Evolutionary conservation across 2,888 invertebrate species (phyloP).

Genomic region (Philaethria dido): DNA sequence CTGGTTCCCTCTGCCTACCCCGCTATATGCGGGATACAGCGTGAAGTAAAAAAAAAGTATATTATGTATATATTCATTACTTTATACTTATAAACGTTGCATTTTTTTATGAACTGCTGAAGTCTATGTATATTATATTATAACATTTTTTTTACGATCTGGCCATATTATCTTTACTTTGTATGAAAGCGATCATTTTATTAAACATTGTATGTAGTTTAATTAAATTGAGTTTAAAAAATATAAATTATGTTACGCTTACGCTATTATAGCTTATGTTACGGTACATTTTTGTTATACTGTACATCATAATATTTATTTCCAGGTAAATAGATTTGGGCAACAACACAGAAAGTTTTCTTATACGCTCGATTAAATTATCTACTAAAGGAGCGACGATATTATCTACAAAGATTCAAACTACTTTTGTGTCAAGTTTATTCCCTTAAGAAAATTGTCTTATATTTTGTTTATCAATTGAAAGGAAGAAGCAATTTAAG

Average conservation of each 20-base stretch:
- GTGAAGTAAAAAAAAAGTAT: no score
- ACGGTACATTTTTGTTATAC: neutral
- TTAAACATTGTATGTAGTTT: neutral
- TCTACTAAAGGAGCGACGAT: constrained; percentile 7
- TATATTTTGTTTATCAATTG: constrained; percentile 29
- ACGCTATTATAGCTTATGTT: neutral
- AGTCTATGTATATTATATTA: no score
- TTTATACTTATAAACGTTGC: no score
- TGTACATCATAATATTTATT: neutral
- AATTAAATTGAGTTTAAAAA: no score
- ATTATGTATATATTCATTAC: no score
- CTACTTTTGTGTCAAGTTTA: constrained; percentile 19
- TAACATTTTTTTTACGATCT: no score
- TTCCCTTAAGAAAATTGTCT: constrained; percentile 11
- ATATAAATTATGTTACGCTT: no score
- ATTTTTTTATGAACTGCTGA: no score
- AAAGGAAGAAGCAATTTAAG: constrained; percentile 15
- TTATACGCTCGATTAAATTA: constrained; percentile 10
- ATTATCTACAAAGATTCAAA: constrained; percentile 10
- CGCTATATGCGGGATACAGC: no score
- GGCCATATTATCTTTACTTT: no score
- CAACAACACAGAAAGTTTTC: constrained; percentile 7
- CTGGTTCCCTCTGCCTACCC: no score
- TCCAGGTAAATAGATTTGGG: constrained; percentile 19
- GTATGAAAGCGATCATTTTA: neutral